Evolutionary conservation across 2,113 vertebrate species (phyloP), one percentile per base, ranked within the genome.

Genomic region (Arothron firmamentum): DNA sequence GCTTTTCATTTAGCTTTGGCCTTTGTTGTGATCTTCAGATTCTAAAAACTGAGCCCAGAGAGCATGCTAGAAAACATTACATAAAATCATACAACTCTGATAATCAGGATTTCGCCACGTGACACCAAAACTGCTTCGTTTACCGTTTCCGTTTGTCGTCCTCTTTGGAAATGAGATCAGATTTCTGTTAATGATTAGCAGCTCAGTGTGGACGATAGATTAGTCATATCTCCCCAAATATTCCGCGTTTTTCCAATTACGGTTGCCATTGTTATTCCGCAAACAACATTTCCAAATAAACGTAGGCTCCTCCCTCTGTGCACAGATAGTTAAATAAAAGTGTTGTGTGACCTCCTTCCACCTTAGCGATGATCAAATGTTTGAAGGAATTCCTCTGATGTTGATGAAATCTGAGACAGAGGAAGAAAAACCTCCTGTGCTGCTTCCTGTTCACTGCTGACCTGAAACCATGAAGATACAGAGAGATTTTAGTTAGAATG

Each of bases 1-100:
- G 85, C 50, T 85, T 80, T 48, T 48, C 55, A 74, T 82, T 85
- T 58, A 68, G 34, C 21, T 70, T 80, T 78, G 62, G 58, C 70
- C 61, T 79, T 67, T 25, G 62, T 41, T 66, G 59, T 69, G 62
- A 48, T 52, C 46, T 21, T 56, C n/a, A 1, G 49, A 67, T 62
- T 65, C 15, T 53, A 19, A 49, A 38, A 20, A 47, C 11, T 66
- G 56, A 74, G 5, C 45, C 48, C 14, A 34, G 15, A 25, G 34
- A 48, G 14, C 13, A 17, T 66, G 47, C 51, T 21, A 72, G 43
- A 45, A 56, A 43, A 25, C 9, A 2, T 18, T 49, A 45, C 43
- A 43, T 45, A 2, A 17, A 5, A 45, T 45, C 43, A 12, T 16
- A 14, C 5, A 45, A 5, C 13, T 45, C 43, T 16, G 14, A 43